A percentile compares a stretch with the other conserved stretches of the same genome.
phyloP scores from a whole-genome alignment of 2,888 invertebrate genomes.

The Chrysopilus asiliformis region DNA sequence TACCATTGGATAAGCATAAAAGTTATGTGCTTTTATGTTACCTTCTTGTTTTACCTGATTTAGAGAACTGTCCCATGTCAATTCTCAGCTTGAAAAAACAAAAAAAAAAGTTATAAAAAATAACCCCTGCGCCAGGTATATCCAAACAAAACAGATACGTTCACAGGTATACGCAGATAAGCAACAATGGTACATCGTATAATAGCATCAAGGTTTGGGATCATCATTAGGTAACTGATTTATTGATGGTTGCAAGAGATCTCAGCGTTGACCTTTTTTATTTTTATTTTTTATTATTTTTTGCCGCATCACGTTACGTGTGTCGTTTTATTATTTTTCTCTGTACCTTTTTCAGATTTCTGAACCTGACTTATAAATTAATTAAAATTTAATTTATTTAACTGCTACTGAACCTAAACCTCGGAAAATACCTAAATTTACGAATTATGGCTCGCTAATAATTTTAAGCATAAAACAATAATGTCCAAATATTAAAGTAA shows the following conservation, averaged over 20 bases:
- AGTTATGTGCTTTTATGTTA: neutral
- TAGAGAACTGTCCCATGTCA: constrained; percentile 13
- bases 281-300: neutral
- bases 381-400: constrained; percentile 28
- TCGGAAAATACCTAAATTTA: constrained; percentile 17
- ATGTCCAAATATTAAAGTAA: too few relatives aligned
- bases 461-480: too few relatives aligned
- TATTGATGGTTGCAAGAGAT: constrained; percentile 32
- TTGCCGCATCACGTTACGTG: constrained; percentile 9
- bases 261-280: neutral
- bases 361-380: constrained; percentile 31
- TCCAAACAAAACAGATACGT: too few relatives aligned
- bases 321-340: constrained; percentile 11
- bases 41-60: neutral
- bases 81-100: too few relatives aligned
- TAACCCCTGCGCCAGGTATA: too few relatives aligned
- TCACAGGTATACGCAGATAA: neutral
- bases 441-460: neutral
- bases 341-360: constrained; percentile 15
- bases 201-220: constrained; percentile 20
- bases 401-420: constrained; percentile 25
- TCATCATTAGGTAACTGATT: constrained; percentile 39
- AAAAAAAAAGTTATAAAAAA: too few relatives aligned
- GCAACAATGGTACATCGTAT: constrained; percentile 1
- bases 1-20: too few relatives aligned